A percentile compares a stretch with the other conserved stretches of the same genome.
phyloP scores from a whole-genome alignment of 2,797 vertebrate genomes.

The Microctenopoma lineatum region DNA sequence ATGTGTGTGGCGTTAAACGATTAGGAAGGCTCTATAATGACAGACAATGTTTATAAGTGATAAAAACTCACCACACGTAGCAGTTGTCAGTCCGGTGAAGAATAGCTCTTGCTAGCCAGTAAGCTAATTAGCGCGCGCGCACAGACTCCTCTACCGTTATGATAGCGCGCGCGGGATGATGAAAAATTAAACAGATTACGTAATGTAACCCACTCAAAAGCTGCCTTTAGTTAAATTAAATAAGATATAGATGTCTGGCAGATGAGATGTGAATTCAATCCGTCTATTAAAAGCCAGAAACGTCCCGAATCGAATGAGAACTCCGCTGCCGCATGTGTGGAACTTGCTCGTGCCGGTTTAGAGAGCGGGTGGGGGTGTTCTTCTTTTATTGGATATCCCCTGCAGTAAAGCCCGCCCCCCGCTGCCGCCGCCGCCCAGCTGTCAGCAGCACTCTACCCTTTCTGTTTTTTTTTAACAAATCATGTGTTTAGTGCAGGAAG shows the following conservation, averaged over 20 bases:
- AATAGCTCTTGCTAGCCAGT: slow-evolving; percentile 35
- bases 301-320: slow-evolving; percentile 58
- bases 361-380: neutral
- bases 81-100: slow-evolving; percentile 23
- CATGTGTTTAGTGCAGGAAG: slow-evolving; percentile 1
- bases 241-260: neutral
- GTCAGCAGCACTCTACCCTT: neutral
- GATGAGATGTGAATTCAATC: neutral
- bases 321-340: slow-evolving; percentile 29
- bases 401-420: slow-evolving; percentile 2
- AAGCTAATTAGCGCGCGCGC: slow-evolving; percentile 73
- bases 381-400: slow-evolving; percentile 60
- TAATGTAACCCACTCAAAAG: slow-evolving; percentile 20
- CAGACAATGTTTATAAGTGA: fast-evolving
- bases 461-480: slow-evolving; percentile 3
- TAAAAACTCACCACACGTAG: slow-evolving; percentile 73
- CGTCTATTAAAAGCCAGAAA: slow-evolving; percentile 8
- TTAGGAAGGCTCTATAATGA: fast-evolving
- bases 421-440: slow-evolving; percentile 11
- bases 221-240: neutral
- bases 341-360: slow-evolving; percentile 52
- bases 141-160: slow-evolving; percentile 8
- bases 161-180: slow-evolving; percentile 73
- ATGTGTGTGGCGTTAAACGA: neutral
- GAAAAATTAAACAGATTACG: slow-evolving; percentile 12